phyloP scores from a whole-genome alignment of 2,888 invertebrate species.

The Rhingia campestris region DNA sequence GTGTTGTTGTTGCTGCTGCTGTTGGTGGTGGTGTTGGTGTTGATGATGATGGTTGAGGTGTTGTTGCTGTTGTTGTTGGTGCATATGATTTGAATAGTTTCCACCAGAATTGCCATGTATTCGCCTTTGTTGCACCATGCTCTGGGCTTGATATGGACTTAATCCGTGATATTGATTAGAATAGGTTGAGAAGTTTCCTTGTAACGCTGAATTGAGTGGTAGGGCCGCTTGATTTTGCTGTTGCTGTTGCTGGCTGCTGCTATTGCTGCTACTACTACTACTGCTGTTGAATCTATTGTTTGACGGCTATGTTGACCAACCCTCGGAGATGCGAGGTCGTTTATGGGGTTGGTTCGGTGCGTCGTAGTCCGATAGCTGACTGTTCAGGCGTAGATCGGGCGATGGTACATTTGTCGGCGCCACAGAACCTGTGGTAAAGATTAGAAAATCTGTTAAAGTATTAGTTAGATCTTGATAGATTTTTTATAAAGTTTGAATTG shows the following conservation, averaged over 20 bases:
- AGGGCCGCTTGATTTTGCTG: slow-evolving; percentile 74
- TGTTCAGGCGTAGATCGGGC: slow-evolving; percentile 84
- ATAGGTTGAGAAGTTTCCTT: slow-evolving; percentile 70
- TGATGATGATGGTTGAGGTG: slow-evolving; percentile 61
- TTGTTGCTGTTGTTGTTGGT: slow-evolving; percentile 61
- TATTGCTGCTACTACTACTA: slow-evolving; percentile 69
- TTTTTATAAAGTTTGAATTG: slow-evolving; percentile 67
- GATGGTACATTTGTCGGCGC: slow-evolving; percentile 93
- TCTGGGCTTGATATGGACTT: slow-evolving; percentile 68
- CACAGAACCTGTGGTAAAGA: slow-evolving; percentile 87
- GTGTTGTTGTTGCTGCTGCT: slow-evolving; percentile 65
- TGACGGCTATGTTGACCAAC: slow-evolving; percentile 93
- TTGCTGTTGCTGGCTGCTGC: slow-evolving; percentile 75
- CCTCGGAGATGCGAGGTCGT: slow-evolving; percentile 93
- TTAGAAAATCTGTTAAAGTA: slow-evolving; percentile 82
- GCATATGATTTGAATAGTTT: slow-evolving; percentile 65
- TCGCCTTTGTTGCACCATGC: slow-evolving; percentile 65
- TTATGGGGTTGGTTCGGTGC: slow-evolving; percentile 85
- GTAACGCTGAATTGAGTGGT: slow-evolving; percentile 65
- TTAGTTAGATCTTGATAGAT: slow-evolving; percentile 78
- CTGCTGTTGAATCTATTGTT: slow-evolving; percentile 76
- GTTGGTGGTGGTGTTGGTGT: slow-evolving; percentile 69
- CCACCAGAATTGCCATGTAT: slow-evolving; percentile 49
- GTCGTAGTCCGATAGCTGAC: slow-evolving; percentile 85
- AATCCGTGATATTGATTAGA: slow-evolving; percentile 72